phyloP scores from a whole-genome alignment of 2,888 invertebrate species.

The Trissolcus japonicus region DNA sequence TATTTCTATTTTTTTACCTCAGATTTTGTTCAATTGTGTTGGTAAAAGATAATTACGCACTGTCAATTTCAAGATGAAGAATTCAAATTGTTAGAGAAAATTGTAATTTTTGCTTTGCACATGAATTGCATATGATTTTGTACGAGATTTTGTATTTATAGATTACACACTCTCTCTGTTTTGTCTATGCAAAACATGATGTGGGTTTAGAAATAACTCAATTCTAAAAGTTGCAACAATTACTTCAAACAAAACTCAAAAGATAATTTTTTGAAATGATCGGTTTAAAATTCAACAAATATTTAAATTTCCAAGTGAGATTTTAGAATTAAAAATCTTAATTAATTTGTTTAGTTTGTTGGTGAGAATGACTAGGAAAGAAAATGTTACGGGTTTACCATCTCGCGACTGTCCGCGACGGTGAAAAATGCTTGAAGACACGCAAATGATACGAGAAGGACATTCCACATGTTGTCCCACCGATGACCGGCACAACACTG shows the following conservation, averaged over 20 bases:
- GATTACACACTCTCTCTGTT: background rate
- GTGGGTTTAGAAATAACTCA: background rate
- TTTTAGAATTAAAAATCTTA: no score
- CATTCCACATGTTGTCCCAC: constrained; percentile 57
- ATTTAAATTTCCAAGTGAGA: no score
- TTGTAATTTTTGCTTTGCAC: background rate
- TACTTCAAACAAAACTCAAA: no score
- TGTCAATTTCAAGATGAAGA: background rate
- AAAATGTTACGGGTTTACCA: no score
- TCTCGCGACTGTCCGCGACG: background rate
- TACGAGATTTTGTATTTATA: background rate
- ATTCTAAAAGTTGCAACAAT: no score
- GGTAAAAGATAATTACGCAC: background rate
- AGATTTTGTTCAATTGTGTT: background rate
- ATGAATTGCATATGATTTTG: background rate
- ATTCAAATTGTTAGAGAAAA: background rate
- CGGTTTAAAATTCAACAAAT: no score
- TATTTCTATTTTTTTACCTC: no score
- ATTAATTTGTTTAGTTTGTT: no score
- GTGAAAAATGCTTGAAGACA: constrained; percentile 7
- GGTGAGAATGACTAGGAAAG: no score
- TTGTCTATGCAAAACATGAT: background rate
- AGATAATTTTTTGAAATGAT: no score
- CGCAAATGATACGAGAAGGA: constrained; percentile 30
- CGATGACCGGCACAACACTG: constrained; percentile 57